phyloP scores from a whole-genome alignment of 2,113 vertebrate genomes.

The Neoarius graeffei region DNA sequence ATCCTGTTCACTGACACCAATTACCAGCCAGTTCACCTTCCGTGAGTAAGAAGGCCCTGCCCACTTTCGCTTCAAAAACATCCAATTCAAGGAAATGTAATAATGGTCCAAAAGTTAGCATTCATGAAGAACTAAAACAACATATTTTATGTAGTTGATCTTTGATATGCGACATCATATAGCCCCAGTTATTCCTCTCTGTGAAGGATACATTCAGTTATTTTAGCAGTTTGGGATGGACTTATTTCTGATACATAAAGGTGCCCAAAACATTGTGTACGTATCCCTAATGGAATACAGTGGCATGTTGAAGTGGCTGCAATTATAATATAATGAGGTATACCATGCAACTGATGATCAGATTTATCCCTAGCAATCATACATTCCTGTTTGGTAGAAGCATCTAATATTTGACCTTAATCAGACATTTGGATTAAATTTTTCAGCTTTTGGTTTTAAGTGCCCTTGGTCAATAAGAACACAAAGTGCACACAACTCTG shows the following conservation, averaged over 20 bases:
- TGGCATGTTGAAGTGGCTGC: not conserved
- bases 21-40: not conserved
- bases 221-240: not conserved
- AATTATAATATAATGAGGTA: not conserved
- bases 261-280: not conserved
- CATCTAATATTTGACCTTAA: not conserved
- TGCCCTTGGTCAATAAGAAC: not conserved
- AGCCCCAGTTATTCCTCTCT: not conserved
- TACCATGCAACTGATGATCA: not conserved
- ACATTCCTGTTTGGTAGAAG: not conserved
- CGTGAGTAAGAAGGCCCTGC: too few species aligned
- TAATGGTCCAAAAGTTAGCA: not conserved
- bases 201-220: too few species aligned
- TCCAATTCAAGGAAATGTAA: not conserved
- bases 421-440: not conserved
- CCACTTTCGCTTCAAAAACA: not conserved
- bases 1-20: conserved; percentile 13
- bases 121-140: not conserved
- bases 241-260: not conserved
- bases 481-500: not conserved
- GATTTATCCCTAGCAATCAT: not conserved
- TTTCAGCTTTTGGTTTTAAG: not conserved
- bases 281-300: not conserved
- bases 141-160: not conserved
- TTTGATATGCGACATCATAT: not conserved